Conservation (phyloP, 92 coral and sea anemone genomes). For the Galaxea fascicularis region DNA sequence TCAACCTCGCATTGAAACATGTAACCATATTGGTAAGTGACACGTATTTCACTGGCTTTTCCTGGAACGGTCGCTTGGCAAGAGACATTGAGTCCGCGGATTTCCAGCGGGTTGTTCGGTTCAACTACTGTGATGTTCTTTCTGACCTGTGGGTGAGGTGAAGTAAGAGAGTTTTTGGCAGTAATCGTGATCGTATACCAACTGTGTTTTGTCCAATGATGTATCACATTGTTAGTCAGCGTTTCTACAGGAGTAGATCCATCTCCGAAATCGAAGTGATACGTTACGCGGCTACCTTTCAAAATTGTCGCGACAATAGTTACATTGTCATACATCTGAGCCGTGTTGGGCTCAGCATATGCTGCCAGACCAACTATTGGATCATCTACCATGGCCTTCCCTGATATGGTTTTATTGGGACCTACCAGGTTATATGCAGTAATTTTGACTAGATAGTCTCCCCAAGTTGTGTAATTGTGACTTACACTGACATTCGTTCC, state of each 20-base stretch:
- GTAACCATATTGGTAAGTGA: constrained; percentile 70
- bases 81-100: constrained; percentile 64
- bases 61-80: constrained; percentile 71
- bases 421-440: constrained; percentile 72
- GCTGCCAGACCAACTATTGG: constrained; percentile 62
- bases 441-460: constrained; percentile 44
- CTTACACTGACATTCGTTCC: constrained; percentile 41
- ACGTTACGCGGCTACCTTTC: constrained; percentile 61
- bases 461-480: constrained; percentile 58
- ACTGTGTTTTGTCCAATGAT: constrained; percentile 56
- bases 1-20: constrained; percentile 62
- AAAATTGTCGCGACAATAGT: constrained; percentile 21
- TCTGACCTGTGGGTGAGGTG: background rate
- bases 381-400: constrained; percentile 65
- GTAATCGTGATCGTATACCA: constrained; percentile 48
- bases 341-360: background rate
- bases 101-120: constrained; percentile 55
- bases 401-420: constrained; percentile 26
- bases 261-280: constrained; percentile 73
- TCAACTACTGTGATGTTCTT: constrained; percentile 25
- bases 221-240: constrained; percentile 5
- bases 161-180: constrained; percentile 69
- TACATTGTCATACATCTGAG: constrained; percentile 38
- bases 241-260: constrained; percentile 37
- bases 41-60: constrained; percentile 48